Base-by-base conservation (phyloP, 2,888 invertebrate species). In the Nymphalis c-album region DNA sequence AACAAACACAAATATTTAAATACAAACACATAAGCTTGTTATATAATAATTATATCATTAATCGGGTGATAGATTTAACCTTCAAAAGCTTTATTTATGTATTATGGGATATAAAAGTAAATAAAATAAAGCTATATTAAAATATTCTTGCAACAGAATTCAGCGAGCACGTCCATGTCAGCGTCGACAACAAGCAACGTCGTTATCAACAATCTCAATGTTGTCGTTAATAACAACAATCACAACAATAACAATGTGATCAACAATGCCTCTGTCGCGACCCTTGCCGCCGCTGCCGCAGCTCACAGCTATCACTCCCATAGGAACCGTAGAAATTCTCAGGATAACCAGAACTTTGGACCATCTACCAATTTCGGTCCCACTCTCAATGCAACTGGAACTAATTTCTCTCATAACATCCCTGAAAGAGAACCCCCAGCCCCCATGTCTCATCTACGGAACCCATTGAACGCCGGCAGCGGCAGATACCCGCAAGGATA, bases 151-250 rank as follows among this genome's bases (percentile, higher is more conserved):
- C 67, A 80, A 85, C 92, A 93, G 88, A 91, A 85, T 77, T 85
- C 91, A 71, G 86, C 92, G 73, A 89, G 89, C 76, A 87, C 92
- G 16, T 90, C 92, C 18, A 88, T 86, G 59, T 90, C 93, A 63
- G 92, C 92, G 71, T 92, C 93, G 69, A 90, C 93, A 62, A 93
- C 93, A 68, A 93, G 92, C 88, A 93, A 87, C 83, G 84, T 93
- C 72, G 90, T 91, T 76, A 92, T 91, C 87, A 92, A 91, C 87
- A 92, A 89, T 73, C 78, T 91, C 64, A 92, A 90, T 78, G 93
- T 91, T 79, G 92, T 92, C 73, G 93, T 90, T 63, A 93, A 91
- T 81, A 92, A 93, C 88, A 90, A 93, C 84, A 90, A 93, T 77
- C 89, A 93, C 79, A 88, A 91, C 84, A 90, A 93, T 85, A 90